Conservation (phyloP, 23 tunicate genomes). For the Oikopleura albicans region DNA sequence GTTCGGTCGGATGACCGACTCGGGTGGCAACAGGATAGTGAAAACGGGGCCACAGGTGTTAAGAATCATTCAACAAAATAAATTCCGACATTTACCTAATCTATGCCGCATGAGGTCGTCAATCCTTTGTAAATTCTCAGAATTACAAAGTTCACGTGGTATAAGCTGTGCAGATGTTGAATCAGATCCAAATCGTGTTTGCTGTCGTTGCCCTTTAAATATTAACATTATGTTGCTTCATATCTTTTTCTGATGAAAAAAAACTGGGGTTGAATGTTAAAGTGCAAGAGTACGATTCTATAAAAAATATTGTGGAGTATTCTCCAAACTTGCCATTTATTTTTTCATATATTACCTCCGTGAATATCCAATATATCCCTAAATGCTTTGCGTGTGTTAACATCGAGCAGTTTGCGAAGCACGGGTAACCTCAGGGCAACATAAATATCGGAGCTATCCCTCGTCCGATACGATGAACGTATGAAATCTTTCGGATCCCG, state of each 20-base stretch:
- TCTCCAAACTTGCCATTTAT: no score
- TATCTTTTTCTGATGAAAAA: no score
- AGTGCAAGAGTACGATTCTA: no score
- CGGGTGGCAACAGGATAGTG: no score
- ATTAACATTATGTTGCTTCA: no score
- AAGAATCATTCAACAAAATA: no score
- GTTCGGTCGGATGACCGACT: no score
- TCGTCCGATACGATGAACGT: background rate
- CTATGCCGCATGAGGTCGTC: background rate
- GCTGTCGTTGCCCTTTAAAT: constrained; percentile 12
- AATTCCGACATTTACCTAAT: background rate
- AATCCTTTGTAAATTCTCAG: background rate
- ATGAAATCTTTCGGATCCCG: constrained; percentile 14
- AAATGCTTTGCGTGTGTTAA: background rate
- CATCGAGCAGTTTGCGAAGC: background rate
- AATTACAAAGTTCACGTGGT: background rate
- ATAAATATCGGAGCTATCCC: background rate
- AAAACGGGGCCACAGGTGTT: no score
- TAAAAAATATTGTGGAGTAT: no score
- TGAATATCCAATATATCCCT: background rate
- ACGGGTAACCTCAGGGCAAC: background rate
- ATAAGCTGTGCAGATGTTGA: constrained; percentile 14
- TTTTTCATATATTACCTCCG: constrained; percentile 1
- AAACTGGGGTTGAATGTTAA: no score
- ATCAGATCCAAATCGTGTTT: constrained; percentile 13